phyloP scores from a whole-genome alignment of 2,797 vertebrate species.

The Hoplostethus mediterraneus region DNA sequence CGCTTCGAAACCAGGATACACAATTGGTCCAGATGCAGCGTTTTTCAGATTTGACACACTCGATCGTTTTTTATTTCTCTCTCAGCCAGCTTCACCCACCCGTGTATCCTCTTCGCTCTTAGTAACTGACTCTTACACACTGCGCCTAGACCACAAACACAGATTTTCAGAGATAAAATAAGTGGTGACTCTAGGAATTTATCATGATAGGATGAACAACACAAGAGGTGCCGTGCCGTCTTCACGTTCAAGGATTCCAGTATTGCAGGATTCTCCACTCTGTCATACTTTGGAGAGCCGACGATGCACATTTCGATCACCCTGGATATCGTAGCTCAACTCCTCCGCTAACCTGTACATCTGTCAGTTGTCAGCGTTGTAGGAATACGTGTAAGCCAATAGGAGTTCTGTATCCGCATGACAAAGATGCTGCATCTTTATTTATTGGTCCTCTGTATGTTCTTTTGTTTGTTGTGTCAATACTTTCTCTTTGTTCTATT shows the following conservation, averaged over 20 bases:
- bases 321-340: too few relatives aligned
- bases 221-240: neutral
- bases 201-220: neutral
- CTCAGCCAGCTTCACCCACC: conserved; percentile 40
- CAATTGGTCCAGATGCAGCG: conserved; percentile 66
- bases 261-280: too few relatives aligned
- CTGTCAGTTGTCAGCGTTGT: too few relatives aligned
- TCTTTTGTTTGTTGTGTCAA: neutral
- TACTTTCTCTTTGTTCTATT: neutral
- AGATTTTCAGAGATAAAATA: conserved; percentile 31
- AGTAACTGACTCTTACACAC: conserved; percentile 22
- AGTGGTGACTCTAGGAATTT: conserved; percentile 43
- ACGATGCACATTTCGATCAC: too few relatives aligned
- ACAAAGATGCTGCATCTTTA: too few relatives aligned
- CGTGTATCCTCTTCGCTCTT: neutral
- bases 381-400: too few relatives aligned
- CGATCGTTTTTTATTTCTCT: conserved; percentile 47
- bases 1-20: conserved; percentile 64
- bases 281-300: too few relatives aligned
- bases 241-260: too few relatives aligned
- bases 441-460: too few relatives aligned
- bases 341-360: too few relatives aligned
- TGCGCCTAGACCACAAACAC: conserved; percentile 28
- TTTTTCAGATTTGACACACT: conserved; percentile 38
- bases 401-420: too few relatives aligned